Evolutionary conservation across 1,140 invertebrate genomes (phyloP).

Genomic region (Leguminivora glycinivorella): DNA sequence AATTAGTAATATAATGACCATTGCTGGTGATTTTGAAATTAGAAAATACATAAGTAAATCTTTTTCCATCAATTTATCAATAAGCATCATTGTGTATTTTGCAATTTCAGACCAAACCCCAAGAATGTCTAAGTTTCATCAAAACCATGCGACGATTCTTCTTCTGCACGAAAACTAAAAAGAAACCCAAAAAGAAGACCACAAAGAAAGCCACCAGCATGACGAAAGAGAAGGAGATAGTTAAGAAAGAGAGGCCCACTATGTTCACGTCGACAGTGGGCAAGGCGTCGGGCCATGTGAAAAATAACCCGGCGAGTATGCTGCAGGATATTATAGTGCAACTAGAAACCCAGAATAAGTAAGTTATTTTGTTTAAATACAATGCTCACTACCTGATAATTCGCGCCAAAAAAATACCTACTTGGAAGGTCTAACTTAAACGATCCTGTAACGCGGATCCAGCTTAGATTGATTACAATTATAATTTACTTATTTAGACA

Average conservation of each 20-base stretch:
- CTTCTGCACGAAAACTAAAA: conserved; percentile 70
- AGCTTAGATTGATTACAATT: too few species aligned
- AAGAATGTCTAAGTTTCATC: conserved; percentile 66
- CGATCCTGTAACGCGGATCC: too few species aligned
- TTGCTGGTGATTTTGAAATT: too few species aligned
- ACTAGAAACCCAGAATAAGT: conserved; percentile 82
- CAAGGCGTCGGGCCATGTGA: conserved; percentile 68
- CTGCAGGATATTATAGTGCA: conserved; percentile 82
- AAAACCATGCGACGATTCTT: conserved; percentile 64
- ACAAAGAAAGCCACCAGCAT: conserved; percentile 41
- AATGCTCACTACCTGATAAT: too few species aligned
- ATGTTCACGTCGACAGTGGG: conserved; percentile 76
- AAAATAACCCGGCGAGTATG: conserved; percentile 69
- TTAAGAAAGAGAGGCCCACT: conserved; percentile 49
- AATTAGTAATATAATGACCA: too few species aligned
- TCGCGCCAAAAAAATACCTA: too few species aligned
- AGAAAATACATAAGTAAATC: too few species aligned
- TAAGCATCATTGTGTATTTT: background rate
- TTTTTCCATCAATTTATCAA: too few species aligned
- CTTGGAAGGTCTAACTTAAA: too few species aligned
- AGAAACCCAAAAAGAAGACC: conserved; percentile 52
- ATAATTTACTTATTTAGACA: too few species aligned
- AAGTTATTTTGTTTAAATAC: conserved; percentile 34
- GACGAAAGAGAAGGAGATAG: conserved; percentile 35
- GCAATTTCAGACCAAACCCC: conserved; percentile 55